These are phyloP conservation scores for Lamprotornis superbus DNA, from an alignment of 2,113 vertebrate genomes.

Conservation along the genomic window DNA sequence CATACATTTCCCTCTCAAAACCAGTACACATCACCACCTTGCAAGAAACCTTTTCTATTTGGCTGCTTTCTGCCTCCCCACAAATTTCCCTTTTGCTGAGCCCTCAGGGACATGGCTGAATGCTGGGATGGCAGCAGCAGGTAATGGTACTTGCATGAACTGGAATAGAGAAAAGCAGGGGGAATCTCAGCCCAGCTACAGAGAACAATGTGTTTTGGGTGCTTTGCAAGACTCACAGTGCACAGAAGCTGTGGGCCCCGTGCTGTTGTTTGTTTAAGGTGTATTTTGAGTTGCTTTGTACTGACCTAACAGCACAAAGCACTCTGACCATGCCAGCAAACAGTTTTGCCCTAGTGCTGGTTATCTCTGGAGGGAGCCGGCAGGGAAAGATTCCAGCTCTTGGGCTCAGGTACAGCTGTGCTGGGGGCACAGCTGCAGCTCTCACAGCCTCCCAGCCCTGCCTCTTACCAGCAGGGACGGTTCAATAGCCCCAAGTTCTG, in stretches of 20 bases:
- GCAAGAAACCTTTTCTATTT: not conserved
- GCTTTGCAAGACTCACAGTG: accelerated
- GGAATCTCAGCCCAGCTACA: not conserved
- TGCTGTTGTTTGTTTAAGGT: not conserved
- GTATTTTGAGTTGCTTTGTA: not conserved
- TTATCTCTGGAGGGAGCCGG: not conserved
- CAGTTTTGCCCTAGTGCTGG: not conserved
- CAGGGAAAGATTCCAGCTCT: not conserved
- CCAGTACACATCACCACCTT: not conserved
- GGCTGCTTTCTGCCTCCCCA: not conserved
- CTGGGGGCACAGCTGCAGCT: no score
- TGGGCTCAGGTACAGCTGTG: not conserved
- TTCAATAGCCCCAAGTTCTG: not conserved
- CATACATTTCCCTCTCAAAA: not conserved
- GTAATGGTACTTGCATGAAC: not conserved
- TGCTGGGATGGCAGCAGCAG: not conserved
- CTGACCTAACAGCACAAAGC: not conserved
- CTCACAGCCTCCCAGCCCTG: not conserved
- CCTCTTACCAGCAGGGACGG: not conserved
- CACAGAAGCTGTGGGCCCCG: not conserved
- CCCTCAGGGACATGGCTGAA: not conserved
- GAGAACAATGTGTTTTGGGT: not conserved
- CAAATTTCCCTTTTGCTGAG: not conserved
- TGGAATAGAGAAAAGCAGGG: not conserved
- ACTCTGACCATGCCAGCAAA: not conserved